Percentiles rank a stretch among this genome's conserved stretches.
These are phyloP conservation scores for Tubulanus polymorphus DNA, from an alignment of 2,888 invertebrate species.

Conservation along the genomic window DNA sequence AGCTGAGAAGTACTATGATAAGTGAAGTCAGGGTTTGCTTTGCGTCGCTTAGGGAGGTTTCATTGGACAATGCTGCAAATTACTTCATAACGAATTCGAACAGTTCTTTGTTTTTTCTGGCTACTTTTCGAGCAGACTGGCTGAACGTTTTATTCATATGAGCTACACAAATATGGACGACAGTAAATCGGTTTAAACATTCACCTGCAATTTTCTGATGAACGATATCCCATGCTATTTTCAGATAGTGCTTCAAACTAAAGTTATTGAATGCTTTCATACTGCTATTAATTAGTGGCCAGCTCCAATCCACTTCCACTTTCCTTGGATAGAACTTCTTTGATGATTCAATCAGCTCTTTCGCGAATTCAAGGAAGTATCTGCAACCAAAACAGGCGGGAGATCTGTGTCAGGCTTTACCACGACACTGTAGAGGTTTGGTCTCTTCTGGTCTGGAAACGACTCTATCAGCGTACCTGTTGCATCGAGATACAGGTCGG, in stretches of 20 bases:
- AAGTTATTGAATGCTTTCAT: slow-evolving; percentile 5
- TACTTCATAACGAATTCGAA: not conserved
- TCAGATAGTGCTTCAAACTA: slow-evolving; percentile 7
- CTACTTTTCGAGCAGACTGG: not conserved
- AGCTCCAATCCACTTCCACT: slow-evolving; percentile 10
- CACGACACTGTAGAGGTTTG: slow-evolving; percentile 12
- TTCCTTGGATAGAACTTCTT: slow-evolving; percentile 1
- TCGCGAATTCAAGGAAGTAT: not conserved
- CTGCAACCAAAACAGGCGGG: slow-evolving; percentile 6
- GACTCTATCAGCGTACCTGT: slow-evolving; percentile 10
- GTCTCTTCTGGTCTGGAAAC: slow-evolving; percentile 5
- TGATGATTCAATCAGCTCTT: not conserved
- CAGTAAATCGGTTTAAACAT: not conserved
- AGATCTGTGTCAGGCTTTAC: slow-evolving; percentile 13
- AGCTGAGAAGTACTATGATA: not conserved
- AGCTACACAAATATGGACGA: slow-evolving; percentile 7
- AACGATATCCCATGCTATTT: not conserved
- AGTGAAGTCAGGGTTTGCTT: not conserved
- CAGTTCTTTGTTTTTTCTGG: not conserved
- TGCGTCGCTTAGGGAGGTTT: not conserved
- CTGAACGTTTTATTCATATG: slow-evolving; percentile 7
- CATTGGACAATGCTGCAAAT: not conserved
- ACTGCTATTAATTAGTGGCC: slow-evolving; percentile 7
- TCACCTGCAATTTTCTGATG: not conserved
- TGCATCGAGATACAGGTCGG: slow-evolving; percentile 10